A percentile compares a stretch with the other conserved stretches of the same genome.
Conservation (phyloP, 2,888 invertebrate species). For the Ptychoptera albimana region DNA sequence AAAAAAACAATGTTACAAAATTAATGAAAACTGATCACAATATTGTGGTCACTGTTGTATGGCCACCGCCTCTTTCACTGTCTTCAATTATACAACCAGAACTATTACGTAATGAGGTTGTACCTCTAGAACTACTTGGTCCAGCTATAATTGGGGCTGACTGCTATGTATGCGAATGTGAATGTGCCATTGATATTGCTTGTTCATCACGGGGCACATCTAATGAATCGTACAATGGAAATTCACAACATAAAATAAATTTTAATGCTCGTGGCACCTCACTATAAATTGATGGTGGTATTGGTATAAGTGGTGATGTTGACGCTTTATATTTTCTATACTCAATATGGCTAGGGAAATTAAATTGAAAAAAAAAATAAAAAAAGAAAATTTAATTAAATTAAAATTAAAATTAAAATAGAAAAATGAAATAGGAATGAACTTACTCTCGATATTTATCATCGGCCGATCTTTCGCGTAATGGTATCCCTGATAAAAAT, state of each 20-base stretch:
- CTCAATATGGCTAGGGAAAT: conserved; percentile 49
- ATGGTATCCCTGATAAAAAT: conserved; percentile 80
- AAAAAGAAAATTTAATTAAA: background rate
- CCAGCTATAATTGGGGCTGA: conserved; percentile 22
- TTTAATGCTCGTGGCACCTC: conserved; percentile 72
- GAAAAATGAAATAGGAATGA: conserved; percentile 1
- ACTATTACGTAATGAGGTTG: conserved; percentile 8
- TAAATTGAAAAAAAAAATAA: background rate
- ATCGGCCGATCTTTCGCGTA: conserved; percentile 74
- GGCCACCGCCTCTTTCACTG: conserved; percentile 18
- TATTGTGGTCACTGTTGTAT: conserved; percentile 27
- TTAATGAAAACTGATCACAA: conserved; percentile 21
- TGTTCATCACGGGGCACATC: conserved; percentile 34
- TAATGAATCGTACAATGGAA: conserved; percentile 65
- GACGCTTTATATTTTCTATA: conserved; percentile 77
- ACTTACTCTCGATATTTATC: conserved; percentile 67
- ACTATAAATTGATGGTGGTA: conserved; percentile 75
- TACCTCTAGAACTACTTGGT: conserved; percentile 5
- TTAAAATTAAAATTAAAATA: background rate
- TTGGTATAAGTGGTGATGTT: conserved; percentile 77
- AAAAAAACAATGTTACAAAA: background rate
- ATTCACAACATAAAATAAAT: conserved; percentile 74
- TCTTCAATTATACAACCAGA: background rate
- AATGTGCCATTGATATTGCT: conserved; percentile 19
- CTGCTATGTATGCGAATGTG: conserved; percentile 32